These are phyloP conservation scores for Eueremaeus valkanovi DNA, from an alignment of 2,888 invertebrate species.

Conservation along the genomic window DNA sequence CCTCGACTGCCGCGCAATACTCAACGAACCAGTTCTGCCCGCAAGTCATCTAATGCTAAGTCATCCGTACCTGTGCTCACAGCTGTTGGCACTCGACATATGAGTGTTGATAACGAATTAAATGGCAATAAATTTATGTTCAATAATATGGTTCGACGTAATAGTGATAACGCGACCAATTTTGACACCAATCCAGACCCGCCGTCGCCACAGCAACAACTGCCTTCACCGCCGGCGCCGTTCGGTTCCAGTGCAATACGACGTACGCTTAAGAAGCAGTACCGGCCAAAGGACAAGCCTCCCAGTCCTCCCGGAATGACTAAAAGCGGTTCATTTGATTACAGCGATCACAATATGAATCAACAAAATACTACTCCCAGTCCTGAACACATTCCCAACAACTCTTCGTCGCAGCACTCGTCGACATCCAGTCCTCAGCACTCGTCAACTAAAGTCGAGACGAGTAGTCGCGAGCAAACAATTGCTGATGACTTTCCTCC, in stretches of 20 bases:
- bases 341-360: conserved; percentile 28
- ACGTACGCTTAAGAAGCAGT: conserved; percentile 22
- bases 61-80: neutral
- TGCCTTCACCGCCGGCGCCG: conserved; percentile 32
- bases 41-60: conserved; percentile 21
- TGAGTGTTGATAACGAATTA: neutral
- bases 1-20: conserved; percentile 46
- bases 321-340: conserved; percentile 40
- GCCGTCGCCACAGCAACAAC: neutral
- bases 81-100: neutral
- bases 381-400: conserved; percentile 21
- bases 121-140: conserved; percentile 24
- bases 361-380: neutral
- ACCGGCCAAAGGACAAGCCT: conserved; percentile 12
- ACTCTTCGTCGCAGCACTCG: neutral
- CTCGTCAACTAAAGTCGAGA: neutral
- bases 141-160: conserved; percentile 16
- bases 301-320: conserved; percentile 32
- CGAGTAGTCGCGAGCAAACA: conserved; percentile 10
- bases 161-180: conserved; percentile 15
- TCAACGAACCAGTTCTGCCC: conserved; percentile 17
- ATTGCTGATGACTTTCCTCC: conserved; percentile 38
- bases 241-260: conserved; percentile 31
- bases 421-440: conserved; percentile 25
- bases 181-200: conserved; percentile 1